A percentile compares a stretch with the other conserved stretches of the same genome.
Evolutionary conservation across 2,888 invertebrate species (phyloP).

Genomic region (Cheilosia urbana): DNA sequence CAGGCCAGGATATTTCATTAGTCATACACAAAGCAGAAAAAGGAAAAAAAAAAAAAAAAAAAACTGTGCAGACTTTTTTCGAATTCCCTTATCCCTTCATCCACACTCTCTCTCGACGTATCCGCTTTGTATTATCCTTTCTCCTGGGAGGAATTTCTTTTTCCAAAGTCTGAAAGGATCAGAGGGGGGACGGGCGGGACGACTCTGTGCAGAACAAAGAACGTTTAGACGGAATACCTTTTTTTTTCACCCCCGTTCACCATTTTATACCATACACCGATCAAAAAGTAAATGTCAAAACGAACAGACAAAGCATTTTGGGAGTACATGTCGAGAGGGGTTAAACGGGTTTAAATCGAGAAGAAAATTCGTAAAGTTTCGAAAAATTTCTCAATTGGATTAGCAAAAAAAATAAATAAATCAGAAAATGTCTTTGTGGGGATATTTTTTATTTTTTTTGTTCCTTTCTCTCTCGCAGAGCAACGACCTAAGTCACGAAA

Average conservation of each 20-base stretch:
- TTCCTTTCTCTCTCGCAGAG: constrained; percentile 10
- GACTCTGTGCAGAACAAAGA: constrained; percentile 47
- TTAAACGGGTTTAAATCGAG: constrained; percentile 34
- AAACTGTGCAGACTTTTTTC: constrained; percentile 50
- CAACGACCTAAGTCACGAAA: constrained; percentile 71
- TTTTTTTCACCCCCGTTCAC: constrained; percentile 14
- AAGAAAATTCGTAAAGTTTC: constrained; percentile 16
- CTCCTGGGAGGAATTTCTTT: constrained; percentile 62
- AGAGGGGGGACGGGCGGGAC: no score
- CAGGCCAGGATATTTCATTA: constrained; percentile 72
- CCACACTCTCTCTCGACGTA: constrained; percentile 3
- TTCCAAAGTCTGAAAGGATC: constrained; percentile 25
- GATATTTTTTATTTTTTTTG: not conserved
- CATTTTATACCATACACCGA: not conserved
- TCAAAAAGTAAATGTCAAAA: constrained; percentile 70
- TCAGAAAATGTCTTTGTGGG: not conserved
- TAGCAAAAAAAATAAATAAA: not conserved
- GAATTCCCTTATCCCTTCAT: constrained; percentile 40
- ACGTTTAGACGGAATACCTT: constrained; percentile 52
- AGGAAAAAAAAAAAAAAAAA: not conserved
- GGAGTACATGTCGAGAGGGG: constrained; percentile 12
- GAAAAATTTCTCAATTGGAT: constrained; percentile 23
- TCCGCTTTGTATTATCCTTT: constrained; percentile 24
- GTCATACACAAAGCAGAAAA: constrained; percentile 64
- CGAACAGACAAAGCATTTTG: constrained; percentile 40